phyloP scores from a whole-genome alignment of 2,888 invertebrate genomes.

The Volucella zonaria region DNA sequence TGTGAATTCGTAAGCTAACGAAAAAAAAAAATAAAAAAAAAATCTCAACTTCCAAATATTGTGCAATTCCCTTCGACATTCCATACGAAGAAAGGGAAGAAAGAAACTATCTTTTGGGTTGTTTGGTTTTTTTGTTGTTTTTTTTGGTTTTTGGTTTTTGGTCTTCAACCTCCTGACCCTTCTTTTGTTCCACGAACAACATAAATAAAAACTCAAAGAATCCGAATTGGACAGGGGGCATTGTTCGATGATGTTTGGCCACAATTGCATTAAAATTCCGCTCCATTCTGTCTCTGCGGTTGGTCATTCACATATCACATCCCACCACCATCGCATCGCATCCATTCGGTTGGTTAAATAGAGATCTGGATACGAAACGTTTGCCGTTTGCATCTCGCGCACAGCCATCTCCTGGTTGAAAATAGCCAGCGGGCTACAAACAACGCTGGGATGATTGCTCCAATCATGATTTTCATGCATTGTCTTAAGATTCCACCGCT shows the following conservation, averaged over 20 bases:
- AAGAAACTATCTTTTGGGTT: too few relatives aligned
- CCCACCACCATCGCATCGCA: conserved; percentile 17
- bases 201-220: conserved; percentile 42
- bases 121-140: background rate
- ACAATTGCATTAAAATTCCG: conserved; percentile 63
- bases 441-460: conserved; percentile 63
- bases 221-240: conserved; percentile 58
- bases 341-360: background rate
- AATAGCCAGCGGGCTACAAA: conserved; percentile 50
- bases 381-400: conserved; percentile 49
- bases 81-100: background rate
- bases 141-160: background rate
- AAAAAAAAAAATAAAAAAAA: too few relatives aligned
- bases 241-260: conserved; percentile 46
- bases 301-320: conserved; percentile 57
- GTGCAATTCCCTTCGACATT: conserved; percentile 14
- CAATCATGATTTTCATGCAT: conserved; percentile 71
- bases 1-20: too few relatives aligned
- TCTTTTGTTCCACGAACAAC: conserved; percentile 53
- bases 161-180: conserved; percentile 51
- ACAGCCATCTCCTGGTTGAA: conserved; percentile 4
- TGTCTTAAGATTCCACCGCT: conserved; percentile 69
- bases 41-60: conserved; percentile 9
- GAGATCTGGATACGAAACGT: conserved; percentile 15
- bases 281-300: conserved; percentile 60